phyloP scores from a whole-genome alignment of 2,888 invertebrate genomes.

The Lasioglossum calceatum region DNA sequence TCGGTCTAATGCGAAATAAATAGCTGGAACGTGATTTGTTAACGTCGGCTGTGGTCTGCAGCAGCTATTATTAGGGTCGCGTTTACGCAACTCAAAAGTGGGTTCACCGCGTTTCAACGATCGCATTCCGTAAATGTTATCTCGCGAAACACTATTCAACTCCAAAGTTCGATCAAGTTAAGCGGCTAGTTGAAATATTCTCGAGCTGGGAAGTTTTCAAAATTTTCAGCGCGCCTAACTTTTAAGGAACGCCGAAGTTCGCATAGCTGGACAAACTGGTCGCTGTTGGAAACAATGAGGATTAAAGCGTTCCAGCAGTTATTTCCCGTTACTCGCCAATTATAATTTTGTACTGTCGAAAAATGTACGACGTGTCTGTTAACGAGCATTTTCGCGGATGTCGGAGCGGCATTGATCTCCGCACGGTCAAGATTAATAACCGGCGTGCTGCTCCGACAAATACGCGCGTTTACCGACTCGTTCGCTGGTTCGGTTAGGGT shows the following conservation, averaged over 20 bases:
- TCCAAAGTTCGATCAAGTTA: neutral
- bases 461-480: neutral
- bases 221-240: neutral
- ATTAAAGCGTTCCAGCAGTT: neutral
- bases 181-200: neutral
- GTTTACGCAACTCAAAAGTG: neutral
- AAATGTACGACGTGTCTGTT: neutral
- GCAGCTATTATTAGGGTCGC: neutral
- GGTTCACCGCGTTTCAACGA: neutral
- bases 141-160: neutral
- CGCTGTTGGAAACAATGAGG: neutral
- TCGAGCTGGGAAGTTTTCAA: neutral
- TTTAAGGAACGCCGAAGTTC: neutral
- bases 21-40: neutral
- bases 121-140: neutral
- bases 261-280: neutral
- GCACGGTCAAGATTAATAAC: constrained; percentile 13
- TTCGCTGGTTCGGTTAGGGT: constrained; percentile 31
- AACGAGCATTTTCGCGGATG: neutral
- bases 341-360: too few relatives aligned
- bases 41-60: neutral
- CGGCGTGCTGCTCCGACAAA: constrained; percentile 18
- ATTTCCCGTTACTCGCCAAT: too few relatives aligned
- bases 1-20: neutral
- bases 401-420: neutral